Base-by-base conservation (phyloP, 2,113 vertebrate species). In the Brachypodius melanocephalos region DNA sequence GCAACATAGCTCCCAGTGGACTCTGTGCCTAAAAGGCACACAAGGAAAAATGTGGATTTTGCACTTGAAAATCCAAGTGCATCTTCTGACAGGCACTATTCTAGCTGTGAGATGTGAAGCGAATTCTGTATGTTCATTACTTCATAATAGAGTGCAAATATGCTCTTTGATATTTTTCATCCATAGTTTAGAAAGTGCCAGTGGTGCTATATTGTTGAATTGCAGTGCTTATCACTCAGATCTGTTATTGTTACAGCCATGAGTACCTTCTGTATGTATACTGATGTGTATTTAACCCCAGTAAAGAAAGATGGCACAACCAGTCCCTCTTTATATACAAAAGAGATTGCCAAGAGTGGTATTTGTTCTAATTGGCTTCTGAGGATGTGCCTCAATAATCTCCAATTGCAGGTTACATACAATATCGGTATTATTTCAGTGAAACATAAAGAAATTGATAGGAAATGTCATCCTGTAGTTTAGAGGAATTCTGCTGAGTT, bases 71-170 rank as follows among this genome's bases (percentile, higher is more conserved):
- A 75, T 84, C 38, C n/a, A 90, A 77, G 49, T 68, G 29, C 89
- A 42, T 65, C 57, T 78, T 92, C 43, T 72, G 52, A 49, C 65
- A 81, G 65, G 34, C 38, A 42, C 38, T 67, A 2, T 52, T 66
- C 61, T 89, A 77, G 32, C 55, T 80, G 18, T 55, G 51, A 88
- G 63, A 52, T n/a, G 10, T 68, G 67, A 89, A 95, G 88, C 32
- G 3, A 85, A 84, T 76, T 77, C 25, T 68, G 1, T 89, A 17
- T 46, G 46, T 72, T 95, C 46, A 28, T 83, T 77, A 77, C 38
- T 86, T 85, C n/a, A 29, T 58, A 87, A 77, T 3, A 72, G 45
- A 86, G 80, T 91, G 77, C 32, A 95, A 92, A 90, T 85, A 87
- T 9, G 6, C 10, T 76, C 43, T 76, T 69, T 80, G 51, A 59